phyloP scores from a whole-genome alignment of 2,113 vertebrate genomes.

The Herpetotheres cachinnans region DNA sequence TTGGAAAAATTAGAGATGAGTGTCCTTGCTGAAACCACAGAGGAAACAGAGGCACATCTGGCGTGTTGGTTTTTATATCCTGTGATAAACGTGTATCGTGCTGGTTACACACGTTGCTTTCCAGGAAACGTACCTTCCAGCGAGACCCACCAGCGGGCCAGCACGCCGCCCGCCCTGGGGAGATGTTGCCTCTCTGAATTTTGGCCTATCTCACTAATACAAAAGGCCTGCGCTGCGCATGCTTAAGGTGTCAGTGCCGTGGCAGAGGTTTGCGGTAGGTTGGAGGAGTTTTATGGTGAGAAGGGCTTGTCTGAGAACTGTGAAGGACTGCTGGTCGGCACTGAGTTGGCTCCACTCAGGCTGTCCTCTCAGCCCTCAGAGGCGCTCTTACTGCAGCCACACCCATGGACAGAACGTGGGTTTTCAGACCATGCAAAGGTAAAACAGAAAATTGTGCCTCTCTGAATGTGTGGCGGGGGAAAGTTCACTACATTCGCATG shows the following conservation, averaged over 20 bases:
- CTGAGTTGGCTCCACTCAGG: not conserved
- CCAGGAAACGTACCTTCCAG: not conserved
- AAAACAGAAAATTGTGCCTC: not conserved
- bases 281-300: not conserved
- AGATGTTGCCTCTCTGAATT: not conserved
- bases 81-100: not conserved
- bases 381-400: not conserved
- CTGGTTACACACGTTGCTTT: not conserved
- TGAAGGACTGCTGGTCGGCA: not conserved
- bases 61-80: not conserved
- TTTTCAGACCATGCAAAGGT: not conserved
- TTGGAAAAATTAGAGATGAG: not conserved
- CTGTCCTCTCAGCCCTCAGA: not conserved
- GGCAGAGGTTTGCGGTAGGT: not conserved
- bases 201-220: not conserved
- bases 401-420: too few species aligned
- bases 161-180: rapidly evolving
- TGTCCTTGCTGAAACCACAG: not conserved
- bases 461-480: not conserved
- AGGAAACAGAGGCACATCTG: not conserved
- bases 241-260: not conserved
- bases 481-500: not conserved
- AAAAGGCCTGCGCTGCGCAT: rapidly evolving
- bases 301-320: not conserved
- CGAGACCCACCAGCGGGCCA: not conserved